Base-by-base conservation (phyloP, 2,797 vertebrate species). In the Etheostoma nigrum region DNA sequence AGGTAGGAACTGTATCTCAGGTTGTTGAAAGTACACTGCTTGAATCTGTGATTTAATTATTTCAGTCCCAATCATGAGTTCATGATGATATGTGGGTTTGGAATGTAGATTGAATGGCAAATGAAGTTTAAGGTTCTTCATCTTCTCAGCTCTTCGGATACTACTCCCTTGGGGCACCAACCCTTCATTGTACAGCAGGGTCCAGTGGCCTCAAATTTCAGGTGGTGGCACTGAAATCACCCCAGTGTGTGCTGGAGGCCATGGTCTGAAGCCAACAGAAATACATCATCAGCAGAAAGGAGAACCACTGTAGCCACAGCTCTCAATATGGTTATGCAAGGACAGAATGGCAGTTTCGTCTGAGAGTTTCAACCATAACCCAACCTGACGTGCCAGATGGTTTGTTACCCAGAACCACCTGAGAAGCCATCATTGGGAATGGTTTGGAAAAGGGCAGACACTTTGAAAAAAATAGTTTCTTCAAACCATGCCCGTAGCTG, bases 221-320 rank as follows among this genome's bases (percentile, higher is more conserved):
- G 40, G 27, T n/a, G 25, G 33, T 72, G 62, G 6, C 1, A 1
- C 42, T 15, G 2, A 78, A 78, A 60, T 21, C 42, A 27, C 4
- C 18, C 40, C 14, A 33, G 57, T 42, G 40, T 42, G 40, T 2
- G 0, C 10, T 75, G 58, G 21, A 57, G 21, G 23, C 44, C 44
- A 42, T 4, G 6, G 18, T 54, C 27, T 21, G 21, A 48, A 54
- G 44, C 30, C 40, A 61, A 66, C 10, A 44, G 44, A 40, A 23
- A 23, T 36, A 25, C 15, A 71, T 57, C 51, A 51, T 61, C 33
- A 49, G 61, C 60, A 30, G 47, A 70, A 33, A 66, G 33, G 21
- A 72, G 36, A 27, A 14, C 36, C 44, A 13, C 30, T 27, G 14
- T 36, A 36, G 9, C 8, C 7, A 30, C 30, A 30, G 30, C 30